Evolutionary conservation across 1,140 invertebrate genomes (phyloP).

Genomic region (Mesaphorura yosii): DNA sequence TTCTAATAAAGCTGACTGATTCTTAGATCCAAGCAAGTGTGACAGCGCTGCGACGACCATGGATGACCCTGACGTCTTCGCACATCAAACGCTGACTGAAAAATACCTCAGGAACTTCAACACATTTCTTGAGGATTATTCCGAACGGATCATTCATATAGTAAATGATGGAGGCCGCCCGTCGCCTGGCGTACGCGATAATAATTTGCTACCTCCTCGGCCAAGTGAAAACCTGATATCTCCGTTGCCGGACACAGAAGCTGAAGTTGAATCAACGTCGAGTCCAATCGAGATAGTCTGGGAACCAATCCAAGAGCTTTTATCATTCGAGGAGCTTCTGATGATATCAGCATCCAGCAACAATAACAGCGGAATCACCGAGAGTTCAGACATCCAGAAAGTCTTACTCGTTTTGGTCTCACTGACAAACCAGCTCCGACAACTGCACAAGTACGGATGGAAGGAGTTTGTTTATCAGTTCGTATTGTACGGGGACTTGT

Average conservation of each 20-base stretch:
- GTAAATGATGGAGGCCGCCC: background rate
- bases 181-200: background rate
- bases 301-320: constrained; percentile 12
- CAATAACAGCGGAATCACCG: too few species aligned
- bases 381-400: constrained; percentile 30
- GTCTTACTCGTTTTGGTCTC: constrained; percentile 25
- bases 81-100: constrained; percentile 21
- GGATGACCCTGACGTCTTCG: constrained; percentile 21
- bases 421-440: constrained; percentile 20
- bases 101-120: constrained; percentile 21
- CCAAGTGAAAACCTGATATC: background rate
- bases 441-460: constrained; percentile 9
- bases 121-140: constrained; percentile 26
- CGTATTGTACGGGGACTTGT: constrained; percentile 26
- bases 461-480: constrained; percentile 14
- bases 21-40: too few species aligned
- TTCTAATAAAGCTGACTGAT: too few species aligned
- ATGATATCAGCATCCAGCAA: constrained; percentile 12
- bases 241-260: background rate
- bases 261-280: background rate
- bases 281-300: constrained; percentile 20
- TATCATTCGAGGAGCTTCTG: constrained; percentile 23
- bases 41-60: too few species aligned
- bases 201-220: background rate
- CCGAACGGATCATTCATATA: constrained; percentile 8